phyloP scores from a whole-genome alignment of 2,888 invertebrate species.

The Amphimallon solstitiale region DNA sequence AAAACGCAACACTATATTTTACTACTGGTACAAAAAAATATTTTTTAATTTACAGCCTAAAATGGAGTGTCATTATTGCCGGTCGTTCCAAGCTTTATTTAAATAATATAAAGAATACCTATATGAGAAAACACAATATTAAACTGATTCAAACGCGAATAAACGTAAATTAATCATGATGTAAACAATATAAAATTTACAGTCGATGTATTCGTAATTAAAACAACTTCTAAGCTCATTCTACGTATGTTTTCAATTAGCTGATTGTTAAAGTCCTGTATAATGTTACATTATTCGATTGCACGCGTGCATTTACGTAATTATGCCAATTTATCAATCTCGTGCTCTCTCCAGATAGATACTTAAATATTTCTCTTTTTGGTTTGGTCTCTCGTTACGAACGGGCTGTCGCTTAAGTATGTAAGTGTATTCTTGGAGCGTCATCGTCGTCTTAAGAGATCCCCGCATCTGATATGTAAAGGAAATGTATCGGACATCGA shows the following conservation, averaged over 20 bases:
- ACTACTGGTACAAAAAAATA: too few species aligned
- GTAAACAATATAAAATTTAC: slow-evolving; percentile 17
- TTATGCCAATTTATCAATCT: slow-evolving; percentile 36
- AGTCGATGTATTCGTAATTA: slow-evolving; percentile 3
- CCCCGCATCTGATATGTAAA: slow-evolving; percentile 14
- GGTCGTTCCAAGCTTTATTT: too few species aligned
- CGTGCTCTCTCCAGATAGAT: slow-evolving; percentile 22
- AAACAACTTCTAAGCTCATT: slow-evolving; percentile 15
- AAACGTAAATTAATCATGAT: neutral
- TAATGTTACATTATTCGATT: slow-evolving; percentile 31
- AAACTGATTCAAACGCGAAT: too few species aligned
- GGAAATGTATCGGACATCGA: slow-evolving; percentile 1
- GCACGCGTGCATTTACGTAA: slow-evolving; percentile 34
- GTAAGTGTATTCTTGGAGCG: slow-evolving; percentile 6
- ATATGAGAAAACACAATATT: too few species aligned
- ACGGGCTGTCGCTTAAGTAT: slow-evolving; percentile 18
- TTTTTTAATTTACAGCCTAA: too few species aligned
- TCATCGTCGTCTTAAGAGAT: slow-evolving; percentile 19
- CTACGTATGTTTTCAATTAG: slow-evolving; percentile 38
- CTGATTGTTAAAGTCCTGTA: slow-evolving; percentile 29
- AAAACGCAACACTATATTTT: too few species aligned
- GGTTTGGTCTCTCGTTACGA: slow-evolving; percentile 3
- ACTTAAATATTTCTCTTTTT: slow-evolving; percentile 8
- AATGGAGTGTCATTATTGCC: too few species aligned
- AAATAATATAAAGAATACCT: too few species aligned